phyloP scores from a whole-genome alignment of 1,140 invertebrate genomes.

The Magallana ariakensis region DNA sequence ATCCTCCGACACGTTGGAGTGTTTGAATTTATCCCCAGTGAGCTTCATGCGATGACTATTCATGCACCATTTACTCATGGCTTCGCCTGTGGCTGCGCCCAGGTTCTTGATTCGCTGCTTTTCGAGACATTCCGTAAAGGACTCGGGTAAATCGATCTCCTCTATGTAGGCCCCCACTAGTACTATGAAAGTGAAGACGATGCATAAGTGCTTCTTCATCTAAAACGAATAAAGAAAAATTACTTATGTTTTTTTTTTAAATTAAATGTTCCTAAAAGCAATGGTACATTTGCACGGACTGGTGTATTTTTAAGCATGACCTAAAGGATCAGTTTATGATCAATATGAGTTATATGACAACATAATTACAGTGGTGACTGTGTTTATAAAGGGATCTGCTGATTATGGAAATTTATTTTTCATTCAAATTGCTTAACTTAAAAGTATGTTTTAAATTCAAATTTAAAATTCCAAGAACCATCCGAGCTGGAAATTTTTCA shows the following conservation, averaged over 20 bases:
- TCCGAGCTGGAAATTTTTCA: too few relatives aligned
- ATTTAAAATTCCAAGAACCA: too few relatives aligned
- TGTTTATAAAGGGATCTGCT: too few relatives aligned
- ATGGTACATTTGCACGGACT: neutral
- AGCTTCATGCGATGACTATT: slow-evolving; percentile 45
- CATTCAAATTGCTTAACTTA: too few relatives aligned
- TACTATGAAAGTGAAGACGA: slow-evolving; percentile 28
- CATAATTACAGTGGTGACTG: too few relatives aligned
- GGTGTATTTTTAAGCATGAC: too few relatives aligned
- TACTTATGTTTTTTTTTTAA: too few relatives aligned
- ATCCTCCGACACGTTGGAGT: slow-evolving; percentile 51
- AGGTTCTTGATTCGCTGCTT: slow-evolving; percentile 35
- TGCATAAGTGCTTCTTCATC: slow-evolving; percentile 42
- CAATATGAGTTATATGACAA: too few relatives aligned
- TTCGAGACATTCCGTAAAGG: slow-evolving; percentile 46
- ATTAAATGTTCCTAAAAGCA: neutral
- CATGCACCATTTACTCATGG: slow-evolving; percentile 45
- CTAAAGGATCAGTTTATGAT: too few relatives aligned
- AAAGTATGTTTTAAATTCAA: too few relatives aligned
- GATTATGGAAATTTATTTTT: too few relatives aligned
- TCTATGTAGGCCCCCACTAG: slow-evolving; percentile 38
- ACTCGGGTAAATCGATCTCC: slow-evolving; percentile 42
- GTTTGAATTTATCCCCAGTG: slow-evolving; percentile 17
- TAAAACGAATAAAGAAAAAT: slow-evolving; percentile 22
- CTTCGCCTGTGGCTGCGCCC: slow-evolving; percentile 7